A percentile compares a stretch with the other conserved stretches of the same genome.
phyloP scores from a whole-genome alignment of 2,888 invertebrate genomes.

The Phlogophora meticulosa region DNA sequence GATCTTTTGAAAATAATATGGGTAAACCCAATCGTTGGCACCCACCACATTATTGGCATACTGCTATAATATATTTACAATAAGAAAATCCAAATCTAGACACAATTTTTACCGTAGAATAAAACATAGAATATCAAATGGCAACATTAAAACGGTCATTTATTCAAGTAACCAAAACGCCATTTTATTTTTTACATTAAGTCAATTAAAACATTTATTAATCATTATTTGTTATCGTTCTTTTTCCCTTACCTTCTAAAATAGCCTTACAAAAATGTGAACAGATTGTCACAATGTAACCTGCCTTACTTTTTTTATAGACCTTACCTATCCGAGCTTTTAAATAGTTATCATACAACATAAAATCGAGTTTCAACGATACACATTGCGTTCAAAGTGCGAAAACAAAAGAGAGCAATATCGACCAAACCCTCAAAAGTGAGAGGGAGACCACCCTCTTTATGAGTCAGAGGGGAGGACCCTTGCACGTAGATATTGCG shows the following conservation, averaged over 20 bases:
- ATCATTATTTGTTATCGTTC: no score
- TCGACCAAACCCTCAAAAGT: conserved; percentile 90
- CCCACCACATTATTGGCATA: no score
- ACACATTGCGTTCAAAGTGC: conserved; percentile 78
- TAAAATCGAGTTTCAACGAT: conserved; percentile 64
- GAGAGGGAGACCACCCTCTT: conserved; percentile 89
- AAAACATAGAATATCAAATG: no score
- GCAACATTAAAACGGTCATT: no score
- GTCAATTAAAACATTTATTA: no score
- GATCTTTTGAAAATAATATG: no score
- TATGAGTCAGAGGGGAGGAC: conserved; percentile 90
- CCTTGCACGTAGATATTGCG: conserved; percentile 87
- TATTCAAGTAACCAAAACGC: no score
- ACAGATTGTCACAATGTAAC: background rate
- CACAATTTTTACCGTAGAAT: no score
- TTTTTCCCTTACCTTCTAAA: background rate
- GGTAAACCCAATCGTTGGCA: no score
- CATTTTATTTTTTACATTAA: background rate
- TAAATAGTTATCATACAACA: conserved; percentile 65
- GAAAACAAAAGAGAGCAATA: conserved; percentile 90
- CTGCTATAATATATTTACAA: no score
- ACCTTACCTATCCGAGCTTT: conserved; percentile 41
- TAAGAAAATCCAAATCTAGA: no score
- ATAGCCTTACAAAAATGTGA: background rate
- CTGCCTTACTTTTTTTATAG: conserved; percentile 18